Conservation (phyloP, 2,888 invertebrate genomes). For the Thelaira solivaga region DNA sequence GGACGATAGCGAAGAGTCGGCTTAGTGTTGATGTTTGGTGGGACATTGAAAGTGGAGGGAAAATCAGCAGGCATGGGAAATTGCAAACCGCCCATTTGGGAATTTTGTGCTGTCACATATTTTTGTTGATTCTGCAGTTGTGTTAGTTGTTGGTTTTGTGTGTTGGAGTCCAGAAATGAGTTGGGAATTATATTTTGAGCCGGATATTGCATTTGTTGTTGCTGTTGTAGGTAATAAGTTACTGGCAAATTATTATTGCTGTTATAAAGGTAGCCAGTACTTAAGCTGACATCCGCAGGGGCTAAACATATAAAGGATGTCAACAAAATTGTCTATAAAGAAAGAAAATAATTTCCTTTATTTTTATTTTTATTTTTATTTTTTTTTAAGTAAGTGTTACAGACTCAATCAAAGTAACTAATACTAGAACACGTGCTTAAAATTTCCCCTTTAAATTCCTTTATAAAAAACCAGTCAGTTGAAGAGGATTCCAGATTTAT, state of each 20-base stretch:
- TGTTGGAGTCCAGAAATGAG: constrained; percentile 59
- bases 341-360: not conserved
- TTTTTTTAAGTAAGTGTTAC: not conserved
- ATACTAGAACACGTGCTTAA: too few relatives aligned
- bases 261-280: constrained; percentile 68
- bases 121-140: constrained; percentile 45
- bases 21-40: constrained; percentile 49
- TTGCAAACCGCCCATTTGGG: too few relatives aligned
- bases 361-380: too few relatives aligned
- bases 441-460: too few relatives aligned
- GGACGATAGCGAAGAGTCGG: constrained; percentile 68
- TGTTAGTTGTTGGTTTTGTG: constrained; percentile 62
- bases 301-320: constrained; percentile 60
- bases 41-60: constrained; percentile 44
- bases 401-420: too few relatives aligned
- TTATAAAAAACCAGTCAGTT: too few relatives aligned
- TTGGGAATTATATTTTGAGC: constrained; percentile 37
- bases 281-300: constrained; percentile 68
- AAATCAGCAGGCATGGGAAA: constrained; percentile 70
- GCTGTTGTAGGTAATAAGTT: constrained; percentile 44
- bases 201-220: constrained; percentile 44
- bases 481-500: too few relatives aligned
- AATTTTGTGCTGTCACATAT: constrained; percentile 58
- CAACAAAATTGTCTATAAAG: constrained; percentile 68
- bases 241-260: constrained; percentile 1